phyloP scores from a whole-genome alignment of 2,888 invertebrate species.

The Clivina fossor region DNA sequence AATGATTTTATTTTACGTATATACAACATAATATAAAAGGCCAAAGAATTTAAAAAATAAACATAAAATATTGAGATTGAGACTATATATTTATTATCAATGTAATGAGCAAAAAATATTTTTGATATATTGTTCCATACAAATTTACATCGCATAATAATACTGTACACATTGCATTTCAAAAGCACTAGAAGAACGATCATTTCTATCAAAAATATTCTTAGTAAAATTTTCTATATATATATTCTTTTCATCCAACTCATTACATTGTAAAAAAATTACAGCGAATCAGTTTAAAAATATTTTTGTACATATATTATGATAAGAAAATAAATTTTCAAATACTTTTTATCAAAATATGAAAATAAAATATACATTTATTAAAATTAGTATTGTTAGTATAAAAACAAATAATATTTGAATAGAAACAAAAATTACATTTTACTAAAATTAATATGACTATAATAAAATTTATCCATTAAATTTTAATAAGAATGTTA shows the following conservation, averaged over 20 bases:
- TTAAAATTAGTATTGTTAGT: background rate
- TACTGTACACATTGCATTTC: background rate
- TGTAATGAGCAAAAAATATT: background rate
- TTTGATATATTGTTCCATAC: background rate
- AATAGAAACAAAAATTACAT: background rate
- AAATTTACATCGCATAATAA: background rate
- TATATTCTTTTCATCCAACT: too few relatives aligned
- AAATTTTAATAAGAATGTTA: background rate
- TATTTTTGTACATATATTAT: background rate
- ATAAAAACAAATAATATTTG: background rate
- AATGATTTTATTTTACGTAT: slow-evolving; percentile 8
- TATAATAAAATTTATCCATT: background rate
- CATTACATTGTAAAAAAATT: background rate
- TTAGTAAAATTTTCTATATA: too few relatives aligned
- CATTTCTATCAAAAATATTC: too few relatives aligned
- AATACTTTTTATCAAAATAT: background rate
- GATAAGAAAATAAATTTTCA: background rate
- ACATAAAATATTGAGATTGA: background rate
- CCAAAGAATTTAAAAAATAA: background rate
- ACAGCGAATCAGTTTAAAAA: background rate
- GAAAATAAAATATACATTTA: background rate
- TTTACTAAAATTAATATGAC: background rate
- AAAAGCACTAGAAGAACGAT: too few relatives aligned
- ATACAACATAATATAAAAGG: slow-evolving; percentile 5
- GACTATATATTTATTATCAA: background rate